Base-by-base conservation (phyloP, 2,888 invertebrate species). In the Noctuana brunneofusca region DNA sequence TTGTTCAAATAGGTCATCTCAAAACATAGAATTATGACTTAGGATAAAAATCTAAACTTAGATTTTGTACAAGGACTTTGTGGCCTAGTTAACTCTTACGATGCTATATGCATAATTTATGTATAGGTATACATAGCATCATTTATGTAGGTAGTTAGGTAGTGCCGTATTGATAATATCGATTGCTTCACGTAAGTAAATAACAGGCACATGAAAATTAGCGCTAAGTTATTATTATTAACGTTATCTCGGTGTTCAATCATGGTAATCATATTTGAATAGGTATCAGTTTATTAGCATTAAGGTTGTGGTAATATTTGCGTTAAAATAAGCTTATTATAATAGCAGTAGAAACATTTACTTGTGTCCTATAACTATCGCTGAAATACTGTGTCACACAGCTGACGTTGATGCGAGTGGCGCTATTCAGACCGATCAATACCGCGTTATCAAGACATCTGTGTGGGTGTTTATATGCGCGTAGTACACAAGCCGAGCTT, bases 391-490 rank as follows among this genome's bases (percentile, higher is more conserved):
- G 18, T 50, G 53, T 65, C 48, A 65, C 18, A 54, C 48, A 56
- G 60, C 62, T 62, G 55, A 62, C 62, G 41, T 60, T 16, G 30
- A 32, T 64, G 66, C 66, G 65, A 53, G 55, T 73, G 72, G 75
- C 75, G 77, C 80, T 81, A 78, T 82, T 80, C 80, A 22, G 49
- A 30, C 76, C 83, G 86, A 90, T 90, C 90, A 89, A 91, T 91
- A 91, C 84, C 69, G 72, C 75, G 80, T 89, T 89, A 91, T 89
- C 90, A 89, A 81, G 80, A 75, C 76, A 80, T 71, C 78, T 81
- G 81, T 81, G 84, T 86, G 80, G 85, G 86, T 87, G 87, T 88
- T 88, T 88, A 85, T 81, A 84, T 86, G 87, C 89, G 88, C 87
- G 83, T 83, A 89, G 89, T 89, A 83, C 77, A 78, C 79, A 76